A percentile compares a stretch with the other conserved stretches of the same genome.
Evolutionary conservation across 2,797 vertebrate genomes (phyloP).

Genomic region (Mormyrops attenuatus): DNA sequence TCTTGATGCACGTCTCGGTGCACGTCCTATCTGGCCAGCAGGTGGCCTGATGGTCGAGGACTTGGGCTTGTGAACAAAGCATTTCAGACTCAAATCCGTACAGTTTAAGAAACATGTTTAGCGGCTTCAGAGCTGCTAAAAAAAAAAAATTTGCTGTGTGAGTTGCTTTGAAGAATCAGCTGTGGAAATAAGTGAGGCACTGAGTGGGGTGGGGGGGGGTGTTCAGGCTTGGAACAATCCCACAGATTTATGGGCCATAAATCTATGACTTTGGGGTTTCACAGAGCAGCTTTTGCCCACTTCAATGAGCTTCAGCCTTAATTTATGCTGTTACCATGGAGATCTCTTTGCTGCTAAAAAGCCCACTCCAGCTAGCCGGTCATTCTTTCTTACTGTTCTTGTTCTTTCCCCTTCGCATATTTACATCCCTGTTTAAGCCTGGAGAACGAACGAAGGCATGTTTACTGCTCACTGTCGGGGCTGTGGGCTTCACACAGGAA

Average conservation of each 20-base stretch:
- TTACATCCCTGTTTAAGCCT: not conserved
- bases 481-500: not conserved
- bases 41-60: not conserved
- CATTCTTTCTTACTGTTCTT: not conserved
- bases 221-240: not conserved
- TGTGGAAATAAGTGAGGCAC: not conserved
- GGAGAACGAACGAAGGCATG: not conserved
- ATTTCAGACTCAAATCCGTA: not conserved
- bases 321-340: not conserved
- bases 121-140: not conserved
- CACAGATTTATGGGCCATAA: constrained; percentile 12
- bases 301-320: not conserved
- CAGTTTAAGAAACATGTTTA: not conserved
- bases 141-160: not conserved
- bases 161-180: not conserved
- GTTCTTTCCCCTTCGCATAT: not conserved
- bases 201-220: not conserved
- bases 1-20: not conserved
- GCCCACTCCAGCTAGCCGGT: not conserved
- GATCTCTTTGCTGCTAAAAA: not conserved
- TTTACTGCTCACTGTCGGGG: not conserved
- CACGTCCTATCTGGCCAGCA: not conserved
- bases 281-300: not conserved
- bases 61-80: not conserved
- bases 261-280: not conserved